Conservation (phyloP, 1,140 invertebrate genomes). For the Heliothis virescens region DNA sequence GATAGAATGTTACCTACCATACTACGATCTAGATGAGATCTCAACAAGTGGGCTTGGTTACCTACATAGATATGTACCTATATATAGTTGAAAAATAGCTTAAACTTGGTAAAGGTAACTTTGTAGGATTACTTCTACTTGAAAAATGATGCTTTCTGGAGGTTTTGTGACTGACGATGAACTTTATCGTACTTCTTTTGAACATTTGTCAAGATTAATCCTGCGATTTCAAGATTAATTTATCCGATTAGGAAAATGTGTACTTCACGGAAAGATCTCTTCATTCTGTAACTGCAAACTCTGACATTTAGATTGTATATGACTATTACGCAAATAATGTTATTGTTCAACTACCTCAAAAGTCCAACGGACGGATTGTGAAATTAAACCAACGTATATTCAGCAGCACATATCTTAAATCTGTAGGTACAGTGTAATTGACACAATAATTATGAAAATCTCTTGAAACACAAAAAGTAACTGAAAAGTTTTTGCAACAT, state of each 20-base stretch:
- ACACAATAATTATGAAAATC: background rate
- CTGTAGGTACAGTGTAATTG: background rate
- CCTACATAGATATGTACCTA: too few species aligned
- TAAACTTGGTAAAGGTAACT: too few species aligned
- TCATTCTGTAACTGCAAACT: background rate
- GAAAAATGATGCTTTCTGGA: too few species aligned
- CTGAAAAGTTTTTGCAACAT: background rate
- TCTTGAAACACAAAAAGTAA: background rate
- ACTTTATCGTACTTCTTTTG: too few species aligned
- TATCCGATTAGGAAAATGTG: background rate
- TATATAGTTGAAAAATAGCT: too few species aligned
- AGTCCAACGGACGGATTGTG: slow-evolving; percentile 16
- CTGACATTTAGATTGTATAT: slow-evolving; percentile 19
- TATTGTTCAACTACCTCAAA: slow-evolving; percentile 19
- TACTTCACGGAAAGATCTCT: background rate
- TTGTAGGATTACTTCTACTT: too few species aligned
- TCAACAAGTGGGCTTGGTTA: too few species aligned
- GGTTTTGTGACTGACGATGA: too few species aligned
- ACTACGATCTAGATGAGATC: too few species aligned
- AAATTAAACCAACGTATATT: slow-evolving; percentile 9
- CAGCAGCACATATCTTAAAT: background rate
- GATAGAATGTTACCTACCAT: too few species aligned
- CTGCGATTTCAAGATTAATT: too few species aligned
- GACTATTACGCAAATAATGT: slow-evolving; percentile 16
- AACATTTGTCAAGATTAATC: too few species aligned